Evolutionary conservation across 2,888 invertebrate species (phyloP), one percentile per base, ranked within the genome.

Genomic region (Scaptomyza flava): DNA sequence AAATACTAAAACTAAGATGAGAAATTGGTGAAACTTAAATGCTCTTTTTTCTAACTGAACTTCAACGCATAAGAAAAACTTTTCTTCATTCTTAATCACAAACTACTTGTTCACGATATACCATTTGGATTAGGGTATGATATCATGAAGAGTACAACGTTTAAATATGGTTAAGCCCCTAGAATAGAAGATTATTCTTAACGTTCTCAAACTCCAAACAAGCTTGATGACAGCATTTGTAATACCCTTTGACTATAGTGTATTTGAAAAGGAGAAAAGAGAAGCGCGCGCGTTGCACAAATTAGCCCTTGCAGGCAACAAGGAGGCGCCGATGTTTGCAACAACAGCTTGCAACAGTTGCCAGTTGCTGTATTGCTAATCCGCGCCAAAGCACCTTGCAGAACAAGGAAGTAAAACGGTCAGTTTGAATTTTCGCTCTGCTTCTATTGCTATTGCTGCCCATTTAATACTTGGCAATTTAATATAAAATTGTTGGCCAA

Each of bases 381-480:
- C 83, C 86, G 75, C 58, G 60, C 36, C 63, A 58, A 68, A 64
- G 72, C 79, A 82, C 74, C 78, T 81, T 81, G 86, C 77, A 76
- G 62, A 83, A 89, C 90, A 87, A 89, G 88, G 88, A 89, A 89
- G 88, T 89, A 77, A 72, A 72, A 72, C 48, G 68, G 68, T 64
- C 77, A 68, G 61, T 77, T 38, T 50, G 59, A 51, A 62, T 62
- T 38, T 38, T 71, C 43, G 46, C 47, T 14, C 47, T 48, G 23
- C 52, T 50, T 4, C 46, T 36, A 51, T 68, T 71, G 62, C 66
- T 84, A 56, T 68, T 72, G 64, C 66, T 84, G 79, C 75, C 78
- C 86, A 83, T 89, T 89, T 89, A 89, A 89, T 89, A 75, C 89
- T 79, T 77, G 88, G 88, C 88, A 89, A 89, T 89, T 89, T 89